Conservation (phyloP, 2,888 invertebrate genomes). For the Linyphia triangularis region DNA sequence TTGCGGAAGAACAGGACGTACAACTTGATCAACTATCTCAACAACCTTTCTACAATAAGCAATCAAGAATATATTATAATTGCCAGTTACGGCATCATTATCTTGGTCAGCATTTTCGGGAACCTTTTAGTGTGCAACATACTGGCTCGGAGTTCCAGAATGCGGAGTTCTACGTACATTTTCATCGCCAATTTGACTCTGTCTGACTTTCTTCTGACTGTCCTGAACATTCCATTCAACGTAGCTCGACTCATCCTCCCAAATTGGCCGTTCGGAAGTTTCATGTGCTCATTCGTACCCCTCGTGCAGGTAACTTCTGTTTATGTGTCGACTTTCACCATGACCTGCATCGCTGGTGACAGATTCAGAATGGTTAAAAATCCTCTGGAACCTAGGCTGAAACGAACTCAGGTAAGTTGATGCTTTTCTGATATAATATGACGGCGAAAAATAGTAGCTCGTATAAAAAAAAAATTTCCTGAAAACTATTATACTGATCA, state of each 20-base stretch:
- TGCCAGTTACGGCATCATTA: conserved; percentile 80
- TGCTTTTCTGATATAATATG: no score
- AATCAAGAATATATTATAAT: conserved; percentile 69
- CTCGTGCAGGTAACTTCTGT: conserved; percentile 80
- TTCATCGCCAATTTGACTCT: conserved; percentile 83
- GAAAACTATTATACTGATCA: no score
- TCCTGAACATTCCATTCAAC: conserved; percentile 81
- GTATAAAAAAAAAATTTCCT: no score
- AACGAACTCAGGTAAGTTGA: conserved; percentile 70
- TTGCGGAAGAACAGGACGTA: neutral
- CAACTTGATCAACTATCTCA: neutral
- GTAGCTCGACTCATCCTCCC: conserved; percentile 79
- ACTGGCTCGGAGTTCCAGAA: conserved; percentile 81
- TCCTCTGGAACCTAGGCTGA: conserved; percentile 80
- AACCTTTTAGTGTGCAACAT: conserved; percentile 82
- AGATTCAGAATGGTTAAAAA: conserved; percentile 80
- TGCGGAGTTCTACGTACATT: conserved; percentile 83
- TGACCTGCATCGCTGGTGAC: conserved; percentile 81
- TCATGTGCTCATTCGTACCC: conserved; percentile 80
- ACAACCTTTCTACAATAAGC: neutral
- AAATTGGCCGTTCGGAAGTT: conserved; percentile 81
- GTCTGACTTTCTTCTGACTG: conserved; percentile 79
- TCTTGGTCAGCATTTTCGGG: conserved; percentile 80
- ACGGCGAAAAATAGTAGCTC: no score
- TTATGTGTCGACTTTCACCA: conserved; percentile 81